Conservation (phyloP, 92 coral and sea anemone species). For the Zoanthus solanderi region DNA sequence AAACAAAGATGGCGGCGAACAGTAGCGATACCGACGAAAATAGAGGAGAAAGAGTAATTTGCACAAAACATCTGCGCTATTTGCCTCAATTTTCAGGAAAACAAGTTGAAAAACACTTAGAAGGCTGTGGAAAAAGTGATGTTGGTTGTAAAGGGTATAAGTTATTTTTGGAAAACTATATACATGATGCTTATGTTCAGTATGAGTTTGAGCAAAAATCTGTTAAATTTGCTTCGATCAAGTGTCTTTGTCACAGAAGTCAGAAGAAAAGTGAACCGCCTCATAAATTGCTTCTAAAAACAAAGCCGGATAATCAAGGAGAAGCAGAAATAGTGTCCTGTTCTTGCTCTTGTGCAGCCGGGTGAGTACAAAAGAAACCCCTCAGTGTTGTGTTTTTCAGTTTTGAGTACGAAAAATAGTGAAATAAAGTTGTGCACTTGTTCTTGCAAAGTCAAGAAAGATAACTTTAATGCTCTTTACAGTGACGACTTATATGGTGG, state of each 20-base stretch:
- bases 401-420: neutral
- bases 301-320: neutral
- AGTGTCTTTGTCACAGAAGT: constrained; percentile 12
- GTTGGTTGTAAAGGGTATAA: constrained; percentile 41
- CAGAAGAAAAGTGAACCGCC: neutral
- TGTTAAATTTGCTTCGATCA: neutral
- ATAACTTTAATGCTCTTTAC: neutral
- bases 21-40: neutral
- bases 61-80: neutral
- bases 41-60: neutral
- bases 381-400: neutral
- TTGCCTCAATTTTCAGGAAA: constrained; percentile 1
- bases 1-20: constrained; percentile 1
- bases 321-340: neutral
- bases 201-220: constrained; percentile 4
- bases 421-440: neutral
- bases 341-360: constrained; percentile 11
- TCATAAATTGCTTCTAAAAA: constrained; percentile 6
- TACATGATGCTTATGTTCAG: constrained; percentile 12
- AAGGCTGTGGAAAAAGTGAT: constrained; percentile 34
- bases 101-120: constrained; percentile 7
- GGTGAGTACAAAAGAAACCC: neutral
- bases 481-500: neutral
- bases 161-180: constrained; percentile 20
- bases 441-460: neutral